Evolutionary conservation across 2,113 vertebrate species (phyloP).

Genomic region (Aspidoscelis tigris): DNA sequence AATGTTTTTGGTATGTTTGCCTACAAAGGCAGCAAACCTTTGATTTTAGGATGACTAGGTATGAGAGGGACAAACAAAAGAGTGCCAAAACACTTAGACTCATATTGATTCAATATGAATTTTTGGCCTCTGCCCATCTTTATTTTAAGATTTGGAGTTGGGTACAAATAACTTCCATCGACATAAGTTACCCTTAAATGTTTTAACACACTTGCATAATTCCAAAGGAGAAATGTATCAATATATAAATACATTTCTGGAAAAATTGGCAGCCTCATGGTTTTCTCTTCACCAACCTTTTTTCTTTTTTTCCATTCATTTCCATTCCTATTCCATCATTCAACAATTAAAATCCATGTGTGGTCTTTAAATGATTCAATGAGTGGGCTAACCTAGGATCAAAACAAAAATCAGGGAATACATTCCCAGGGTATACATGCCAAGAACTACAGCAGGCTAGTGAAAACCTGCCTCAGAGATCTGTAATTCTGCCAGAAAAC

Average conservation of each 20-base stretch:
- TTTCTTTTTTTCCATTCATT: constrained; percentile 48
- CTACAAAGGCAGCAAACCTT: neutral
- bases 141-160: neutral
- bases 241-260: constrained; percentile 5
- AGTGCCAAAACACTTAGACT: neutral
- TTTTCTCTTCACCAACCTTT: constrained; percentile 30
- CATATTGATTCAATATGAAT: neutral
- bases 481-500: constrained; percentile 50
- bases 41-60: neutral
- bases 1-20: neutral
- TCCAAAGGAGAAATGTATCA: constrained; percentile 1
- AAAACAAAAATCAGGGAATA: constrained; percentile 48
- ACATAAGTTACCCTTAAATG: neutral
- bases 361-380: constrained; percentile 58
- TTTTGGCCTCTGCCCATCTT: neutral
- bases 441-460: constrained; percentile 55
- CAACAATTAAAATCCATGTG: constrained; percentile 52
- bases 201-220: constrained; percentile 23
- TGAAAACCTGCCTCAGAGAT: constrained; percentile 63
- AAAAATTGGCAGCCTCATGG: neutral
- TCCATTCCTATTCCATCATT: constrained; percentile 6
- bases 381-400: constrained; percentile 63
- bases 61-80: neutral
- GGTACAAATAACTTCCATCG: neutral
- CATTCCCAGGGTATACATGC: constrained; percentile 52